A percentile compares a stretch with the other conserved stretches of the same genome.
phyloP scores from a whole-genome alignment of 2,888 invertebrate species.

The Synergus itoensis region DNA sequence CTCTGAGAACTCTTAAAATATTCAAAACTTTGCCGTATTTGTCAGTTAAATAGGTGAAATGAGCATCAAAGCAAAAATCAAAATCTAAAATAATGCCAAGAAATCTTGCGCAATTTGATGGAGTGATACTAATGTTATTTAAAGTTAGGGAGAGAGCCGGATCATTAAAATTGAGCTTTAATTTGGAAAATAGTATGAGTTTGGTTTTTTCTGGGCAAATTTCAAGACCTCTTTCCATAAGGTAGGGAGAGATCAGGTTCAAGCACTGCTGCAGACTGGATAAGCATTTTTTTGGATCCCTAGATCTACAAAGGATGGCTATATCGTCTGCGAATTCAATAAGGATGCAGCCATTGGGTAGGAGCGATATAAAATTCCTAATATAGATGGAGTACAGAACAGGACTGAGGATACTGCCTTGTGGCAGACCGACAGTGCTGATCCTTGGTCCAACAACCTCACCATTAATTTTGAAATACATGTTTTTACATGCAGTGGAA shows the following conservation, averaged over 20 bases:
- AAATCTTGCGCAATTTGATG: constrained; percentile 45
- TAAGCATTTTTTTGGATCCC: too few relatives aligned
- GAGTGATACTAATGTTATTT: constrained; percentile 10
- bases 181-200: constrained; percentile 43
- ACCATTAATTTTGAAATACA: constrained; percentile 1
- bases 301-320: too few relatives aligned
- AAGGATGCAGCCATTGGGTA: not conserved
- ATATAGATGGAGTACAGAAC: constrained; percentile 48
- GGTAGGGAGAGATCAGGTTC: too few relatives aligned
- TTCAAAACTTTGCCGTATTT: too few relatives aligned
- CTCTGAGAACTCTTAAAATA: constrained; percentile 42
- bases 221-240: too few relatives aligned
- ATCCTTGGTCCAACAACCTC: not conserved
- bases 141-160: constrained; percentile 8
- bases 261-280: too few relatives aligned
- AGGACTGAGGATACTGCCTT: constrained; percentile 47
- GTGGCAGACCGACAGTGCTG: constrained; percentile 44
- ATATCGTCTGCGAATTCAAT: constrained; percentile 20
- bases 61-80: too few relatives aligned
- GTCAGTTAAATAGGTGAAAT: too few relatives aligned
- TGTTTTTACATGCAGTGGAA: constrained; percentile 1
- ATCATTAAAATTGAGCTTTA: constrained; percentile 26
- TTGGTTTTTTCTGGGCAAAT: too few relatives aligned
- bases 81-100: too few relatives aligned
- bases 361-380: constrained; percentile 18